These are phyloP conservation scores for Pseudopleuronectes americanus DNA, from an alignment of 2,797 vertebrate species.

Conservation along the genomic window DNA sequence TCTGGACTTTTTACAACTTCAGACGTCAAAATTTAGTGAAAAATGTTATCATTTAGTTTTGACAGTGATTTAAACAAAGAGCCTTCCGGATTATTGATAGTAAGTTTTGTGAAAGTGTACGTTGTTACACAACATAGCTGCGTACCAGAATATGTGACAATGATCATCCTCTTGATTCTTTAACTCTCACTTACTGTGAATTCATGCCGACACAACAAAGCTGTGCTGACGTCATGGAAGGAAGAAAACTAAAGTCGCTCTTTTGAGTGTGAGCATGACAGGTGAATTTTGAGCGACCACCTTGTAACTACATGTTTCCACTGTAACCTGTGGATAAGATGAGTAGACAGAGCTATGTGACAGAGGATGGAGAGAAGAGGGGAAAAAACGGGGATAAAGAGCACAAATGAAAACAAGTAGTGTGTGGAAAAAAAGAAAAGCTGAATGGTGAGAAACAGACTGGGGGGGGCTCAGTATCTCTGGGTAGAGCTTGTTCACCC, in stretches of 20 bases:
- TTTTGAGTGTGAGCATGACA: constrained; percentile 39
- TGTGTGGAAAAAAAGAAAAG: constrained; percentile 22
- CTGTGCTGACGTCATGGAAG: constrained; percentile 24
- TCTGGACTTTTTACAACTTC: constrained; percentile 25
- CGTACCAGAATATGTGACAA: constrained; percentile 5
- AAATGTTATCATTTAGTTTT: constrained; percentile 24
- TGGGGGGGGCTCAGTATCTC: constrained; percentile 73
- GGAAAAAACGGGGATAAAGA: constrained; percentile 19
- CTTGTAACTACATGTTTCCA: constrained; percentile 68
- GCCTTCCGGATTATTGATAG: constrained; percentile 19
- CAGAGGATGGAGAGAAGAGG: constrained; percentile 24
- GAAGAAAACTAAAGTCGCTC: constrained; percentile 27
- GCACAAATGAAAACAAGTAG: constrained; percentile 19
- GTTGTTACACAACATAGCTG: constrained; percentile 12
- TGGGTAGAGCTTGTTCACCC: constrained; percentile 84
- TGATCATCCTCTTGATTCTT: constrained; percentile 28
- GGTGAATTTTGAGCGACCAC: constrained; percentile 62
- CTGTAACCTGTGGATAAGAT: constrained; percentile 34
- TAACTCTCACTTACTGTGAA: constrained; percentile 13
- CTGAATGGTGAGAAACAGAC: constrained; percentile 19
- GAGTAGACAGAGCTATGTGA: constrained; percentile 12
- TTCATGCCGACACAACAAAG: constrained; percentile 22
- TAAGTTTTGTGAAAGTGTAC: neutral
- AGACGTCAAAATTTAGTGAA: constrained; percentile 1
- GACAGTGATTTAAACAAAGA: constrained; percentile 35